A percentile compares a stretch with the other conserved stretches of the same genome.
phyloP scores from a whole-genome alignment of 2,113 vertebrate genomes.

The Notarius lentiginosus region DNA sequence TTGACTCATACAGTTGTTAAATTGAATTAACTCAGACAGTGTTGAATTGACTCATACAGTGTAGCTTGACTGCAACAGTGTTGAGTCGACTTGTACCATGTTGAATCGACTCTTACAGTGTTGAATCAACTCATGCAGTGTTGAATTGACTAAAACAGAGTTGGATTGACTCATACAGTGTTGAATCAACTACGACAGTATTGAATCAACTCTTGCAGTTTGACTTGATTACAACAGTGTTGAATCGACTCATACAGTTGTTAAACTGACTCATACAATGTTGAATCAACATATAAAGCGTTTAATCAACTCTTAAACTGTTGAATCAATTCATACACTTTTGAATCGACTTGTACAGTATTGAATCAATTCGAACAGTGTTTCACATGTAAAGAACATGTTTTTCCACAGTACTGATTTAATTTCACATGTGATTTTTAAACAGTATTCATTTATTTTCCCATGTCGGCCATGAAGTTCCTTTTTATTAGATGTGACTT shows the following conservation, averaged over 20 bases:
- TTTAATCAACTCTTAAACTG: neutral
- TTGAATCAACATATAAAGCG: neutral
- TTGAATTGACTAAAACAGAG: neutral
- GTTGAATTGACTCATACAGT: too few species aligned
- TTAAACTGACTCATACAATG: neutral
- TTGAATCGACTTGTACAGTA: neutral
- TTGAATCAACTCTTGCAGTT: neutral
- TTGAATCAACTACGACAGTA: neutral
- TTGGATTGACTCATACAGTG: neutral
- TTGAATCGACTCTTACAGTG: neutral
- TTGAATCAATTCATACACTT: neutral
- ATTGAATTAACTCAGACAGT: too few species aligned
- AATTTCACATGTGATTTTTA: neutral
- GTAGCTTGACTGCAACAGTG: too few species aligned
- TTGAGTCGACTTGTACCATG: neutral
- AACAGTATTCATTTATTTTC: neutral
- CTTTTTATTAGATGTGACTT: too few species aligned
- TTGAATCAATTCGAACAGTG: neutral
- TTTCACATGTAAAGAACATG: neutral
- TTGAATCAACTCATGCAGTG: neutral
- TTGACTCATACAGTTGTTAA: too few species aligned
- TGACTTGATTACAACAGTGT: too few species aligned
- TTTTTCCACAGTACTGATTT: neutral
- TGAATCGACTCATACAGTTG: too few species aligned
- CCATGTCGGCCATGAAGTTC: too few species aligned